Evolutionary conservation across 2,888 invertebrate species (phyloP).

Genomic region (Seira ritae): DNA sequence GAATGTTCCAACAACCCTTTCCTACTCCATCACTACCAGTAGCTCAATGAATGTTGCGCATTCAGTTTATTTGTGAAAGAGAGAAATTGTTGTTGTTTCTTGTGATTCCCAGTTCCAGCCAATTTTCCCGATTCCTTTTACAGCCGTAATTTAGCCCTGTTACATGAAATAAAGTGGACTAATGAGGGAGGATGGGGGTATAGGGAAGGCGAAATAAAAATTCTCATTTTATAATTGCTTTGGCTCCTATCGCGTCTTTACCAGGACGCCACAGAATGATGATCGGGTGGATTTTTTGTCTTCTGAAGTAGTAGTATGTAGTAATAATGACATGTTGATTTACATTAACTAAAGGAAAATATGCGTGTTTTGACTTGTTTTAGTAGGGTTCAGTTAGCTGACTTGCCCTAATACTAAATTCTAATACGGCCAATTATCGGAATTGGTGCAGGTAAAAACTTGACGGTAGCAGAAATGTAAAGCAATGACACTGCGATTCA

Average conservation of each 20-base stretch:
- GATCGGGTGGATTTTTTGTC: slow-evolving; percentile 21
- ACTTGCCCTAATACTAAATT: no score
- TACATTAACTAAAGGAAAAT: slow-evolving; percentile 47
- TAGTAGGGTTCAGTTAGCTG: no score
- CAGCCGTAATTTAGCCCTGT: slow-evolving; percentile 29
- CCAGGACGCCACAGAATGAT: slow-evolving; percentile 38
- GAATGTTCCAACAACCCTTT: no score
- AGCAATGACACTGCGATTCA: no score
- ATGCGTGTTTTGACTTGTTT: slow-evolving; percentile 56
- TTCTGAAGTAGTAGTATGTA: slow-evolving; percentile 28
- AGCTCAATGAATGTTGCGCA: no score
- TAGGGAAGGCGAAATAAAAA: slow-evolving; percentile 44
- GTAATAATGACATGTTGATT: slow-evolving; percentile 58
- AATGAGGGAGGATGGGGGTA: slow-evolving; percentile 35
- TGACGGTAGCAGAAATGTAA: no score
- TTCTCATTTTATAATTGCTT: slow-evolving; percentile 46
- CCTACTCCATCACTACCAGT: no score
- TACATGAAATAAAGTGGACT: slow-evolving; percentile 22
- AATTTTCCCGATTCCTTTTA: slow-evolving; percentile 28
- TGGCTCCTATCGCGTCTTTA: slow-evolving; percentile 32
- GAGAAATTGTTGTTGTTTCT: slow-evolving; percentile 27
- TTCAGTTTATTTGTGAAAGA: no score
- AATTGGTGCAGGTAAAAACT: no score
- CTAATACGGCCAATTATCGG: no score
- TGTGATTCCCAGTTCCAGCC: slow-evolving; percentile 20